Base-by-base conservation (phyloP, 2,797 vertebrate species). In the Gastrophryne carolinensis region DNA sequence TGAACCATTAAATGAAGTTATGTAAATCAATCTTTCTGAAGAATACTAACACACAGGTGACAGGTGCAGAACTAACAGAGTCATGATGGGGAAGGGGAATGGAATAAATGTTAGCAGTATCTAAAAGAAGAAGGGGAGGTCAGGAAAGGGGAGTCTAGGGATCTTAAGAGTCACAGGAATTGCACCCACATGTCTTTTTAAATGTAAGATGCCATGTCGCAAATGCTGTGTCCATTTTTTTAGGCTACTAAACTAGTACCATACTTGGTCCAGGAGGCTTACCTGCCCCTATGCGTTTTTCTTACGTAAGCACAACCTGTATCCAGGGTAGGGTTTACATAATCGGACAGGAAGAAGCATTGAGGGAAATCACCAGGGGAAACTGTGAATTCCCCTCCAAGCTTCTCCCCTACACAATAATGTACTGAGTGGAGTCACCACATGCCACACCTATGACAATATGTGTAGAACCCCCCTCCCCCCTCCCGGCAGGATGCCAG, bases 1-100 rank as follows among this genome's bases (percentile, higher is more conserved):
- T 99, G 96, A 99, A 98, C 97, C 95, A 96, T 96, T 98, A 99
- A 98, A 99, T 98, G 96, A 98, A 96, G 97, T 99, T 99, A 99
- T 99, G 97, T 98, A 99, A 99, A 99, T 99, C 95, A 95, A 97
- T 97, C 95, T 95, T 95, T 72, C 94, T 95, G 95, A 95, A 95
- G 94, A 95, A 95, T 95, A 94, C 93, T 94, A 95, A 95, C 92
- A 93, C 93, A 96, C 97, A 99, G 97, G 97, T 99, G 97, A 98
- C 97, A 99, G 97, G 97, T 99, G 97, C 97, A 98, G 93, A 85
- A 73, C 67, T 90, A 93, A 93, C 91, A 91, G 91, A 78, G 61
- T 68, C 75, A 88, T 86, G 88, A 90, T 86, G 88, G 89, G 89
- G 90, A n/a, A n/a, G n/a, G n/a, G n/a, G n/a, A n/a, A n/a, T n/a